A percentile compares a stretch with the other conserved stretches of the same genome.
Evolutionary conservation across 1,140 invertebrate species (phyloP).

Genomic region (Matsumurasca onukii): DNA sequence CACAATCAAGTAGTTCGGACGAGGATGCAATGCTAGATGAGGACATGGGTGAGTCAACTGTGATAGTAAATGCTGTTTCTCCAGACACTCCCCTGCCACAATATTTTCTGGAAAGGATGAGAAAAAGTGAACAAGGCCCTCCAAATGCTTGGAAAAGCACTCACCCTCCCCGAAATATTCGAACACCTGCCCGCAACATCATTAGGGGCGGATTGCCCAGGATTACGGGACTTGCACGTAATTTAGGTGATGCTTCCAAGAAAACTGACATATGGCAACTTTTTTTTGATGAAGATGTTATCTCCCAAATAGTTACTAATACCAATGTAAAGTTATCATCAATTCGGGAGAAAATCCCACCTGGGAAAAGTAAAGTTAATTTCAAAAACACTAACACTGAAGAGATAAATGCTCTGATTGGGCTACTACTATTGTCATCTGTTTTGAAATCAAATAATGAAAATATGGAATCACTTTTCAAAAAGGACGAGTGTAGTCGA

Average conservation of each 20-base stretch:
- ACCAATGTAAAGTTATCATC: slow-evolving; percentile 15
- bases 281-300: slow-evolving; percentile 28
- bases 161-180: not conserved
- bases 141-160: slow-evolving; percentile 11
- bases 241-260: slow-evolving; percentile 15
- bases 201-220: not conserved
- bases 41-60: slow-evolving; percentile 1
- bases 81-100: not conserved
- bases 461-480: slow-evolving; percentile 4
- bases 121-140: slow-evolving; percentile 14
- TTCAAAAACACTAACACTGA: slow-evolving; percentile 19
- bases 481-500: slow-evolving; percentile 9
- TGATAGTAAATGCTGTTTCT: not conserved
- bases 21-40: not conserved
- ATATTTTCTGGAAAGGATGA: slow-evolving; percentile 12
- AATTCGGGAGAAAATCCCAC: not conserved
- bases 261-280: slow-evolving; percentile 25
- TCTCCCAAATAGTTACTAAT: slow-evolving; percentile 11
- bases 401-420: slow-evolving; percentile 25
- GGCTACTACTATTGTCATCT: slow-evolving; percentile 12
- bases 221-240: slow-evolving; percentile 5
- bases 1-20: slow-evolving; percentile 10
- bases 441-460: slow-evolving; percentile 26
- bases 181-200: slow-evolving; percentile 3
- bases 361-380: slow-evolving; percentile 8